A percentile compares a stretch with the other conserved stretches of the same genome.
Conservation (phyloP, 2,888 invertebrate genomes). For the Anoplius nigerrimus region DNA sequence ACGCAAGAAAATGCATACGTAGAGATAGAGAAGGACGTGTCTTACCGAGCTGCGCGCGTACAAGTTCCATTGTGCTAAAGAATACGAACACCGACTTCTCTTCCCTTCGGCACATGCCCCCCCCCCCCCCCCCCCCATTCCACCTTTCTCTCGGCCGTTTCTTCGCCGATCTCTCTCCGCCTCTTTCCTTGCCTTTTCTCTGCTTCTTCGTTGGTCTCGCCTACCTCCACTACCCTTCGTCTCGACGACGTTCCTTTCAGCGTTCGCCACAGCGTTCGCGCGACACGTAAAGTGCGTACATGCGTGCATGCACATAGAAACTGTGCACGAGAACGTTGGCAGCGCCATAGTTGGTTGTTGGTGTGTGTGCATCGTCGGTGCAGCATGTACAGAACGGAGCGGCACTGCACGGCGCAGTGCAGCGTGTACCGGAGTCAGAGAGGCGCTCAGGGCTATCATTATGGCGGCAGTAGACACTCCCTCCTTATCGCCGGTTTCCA, state of each 20-base stretch:
- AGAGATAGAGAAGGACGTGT: conserved; percentile 30
- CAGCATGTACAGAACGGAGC: conserved; percentile 27
- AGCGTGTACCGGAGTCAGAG: conserved; percentile 63
- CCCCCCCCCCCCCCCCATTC: background rate
- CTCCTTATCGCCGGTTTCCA: conserved; percentile 74
- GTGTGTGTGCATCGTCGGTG: conserved; percentile 32
- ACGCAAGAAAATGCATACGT: conserved; percentile 32
- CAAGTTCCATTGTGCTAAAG: background rate
- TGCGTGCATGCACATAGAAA: conserved; percentile 42
- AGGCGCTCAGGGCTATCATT: conserved; percentile 72
- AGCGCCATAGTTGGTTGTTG: background rate
- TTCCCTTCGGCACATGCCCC: conserved; percentile 1
- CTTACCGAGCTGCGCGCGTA: conserved; percentile 11
- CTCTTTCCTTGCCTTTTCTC: conserved; percentile 1
- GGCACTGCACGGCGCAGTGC: conserved; percentile 38
- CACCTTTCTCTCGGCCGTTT: background rate
- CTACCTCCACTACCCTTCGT: conserved; percentile 10
- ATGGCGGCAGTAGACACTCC: conserved; percentile 75
- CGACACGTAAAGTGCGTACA: conserved; percentile 50
- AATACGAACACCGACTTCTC: conserved; percentile 26
- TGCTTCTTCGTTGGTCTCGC: background rate
- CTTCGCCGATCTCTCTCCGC: conserved; percentile 3
- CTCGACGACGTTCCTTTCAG: too few relatives aligned
- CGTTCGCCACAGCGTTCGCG: too few relatives aligned
- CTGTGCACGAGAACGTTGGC: conserved; percentile 32